Evolutionary conservation across 2,113 vertebrate species (phyloP).

Genomic region (Chaetura pelagica): DNA sequence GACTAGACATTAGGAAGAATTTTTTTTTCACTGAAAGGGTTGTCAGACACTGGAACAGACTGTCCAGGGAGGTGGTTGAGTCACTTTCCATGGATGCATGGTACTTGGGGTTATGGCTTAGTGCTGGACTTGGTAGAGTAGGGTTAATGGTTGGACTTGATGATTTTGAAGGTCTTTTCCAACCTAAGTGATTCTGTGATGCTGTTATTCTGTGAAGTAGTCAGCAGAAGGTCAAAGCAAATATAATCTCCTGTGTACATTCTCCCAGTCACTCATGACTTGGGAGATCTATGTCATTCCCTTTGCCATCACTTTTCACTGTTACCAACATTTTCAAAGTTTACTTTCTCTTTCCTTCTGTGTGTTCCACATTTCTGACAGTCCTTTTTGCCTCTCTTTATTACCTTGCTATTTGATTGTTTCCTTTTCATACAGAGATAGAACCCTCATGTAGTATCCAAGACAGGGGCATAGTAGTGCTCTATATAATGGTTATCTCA

Average conservation of each 20-base stretch:
- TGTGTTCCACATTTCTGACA: not conserved
- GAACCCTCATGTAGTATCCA: not conserved
- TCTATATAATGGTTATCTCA: not conserved
- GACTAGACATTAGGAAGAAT: too few species aligned
- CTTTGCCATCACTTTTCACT: not conserved
- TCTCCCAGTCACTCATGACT: not conserved
- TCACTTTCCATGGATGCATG: too few species aligned
- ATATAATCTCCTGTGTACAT: rapidly evolving
- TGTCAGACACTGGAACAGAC: too few species aligned
- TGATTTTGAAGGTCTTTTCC: too few species aligned
- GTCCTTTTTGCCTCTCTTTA: not conserved
- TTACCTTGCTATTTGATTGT: not conserved
- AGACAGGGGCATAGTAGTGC: not conserved
- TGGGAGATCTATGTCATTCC: not conserved
- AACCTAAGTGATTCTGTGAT: too few species aligned
- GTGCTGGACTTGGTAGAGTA: too few species aligned
- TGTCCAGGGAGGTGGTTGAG: too few species aligned
- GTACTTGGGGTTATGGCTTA: too few species aligned
- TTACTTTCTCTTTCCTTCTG: not conserved
- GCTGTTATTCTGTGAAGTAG: too few species aligned
- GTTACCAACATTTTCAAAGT: not conserved
- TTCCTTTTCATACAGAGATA: not conserved
- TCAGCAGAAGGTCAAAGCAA: not conserved
- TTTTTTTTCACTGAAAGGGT: too few species aligned
- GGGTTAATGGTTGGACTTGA: too few species aligned